phyloP scores from a whole-genome alignment of 92 coral and sea anemone genomes.

The Paramuricea clavata region DNA sequence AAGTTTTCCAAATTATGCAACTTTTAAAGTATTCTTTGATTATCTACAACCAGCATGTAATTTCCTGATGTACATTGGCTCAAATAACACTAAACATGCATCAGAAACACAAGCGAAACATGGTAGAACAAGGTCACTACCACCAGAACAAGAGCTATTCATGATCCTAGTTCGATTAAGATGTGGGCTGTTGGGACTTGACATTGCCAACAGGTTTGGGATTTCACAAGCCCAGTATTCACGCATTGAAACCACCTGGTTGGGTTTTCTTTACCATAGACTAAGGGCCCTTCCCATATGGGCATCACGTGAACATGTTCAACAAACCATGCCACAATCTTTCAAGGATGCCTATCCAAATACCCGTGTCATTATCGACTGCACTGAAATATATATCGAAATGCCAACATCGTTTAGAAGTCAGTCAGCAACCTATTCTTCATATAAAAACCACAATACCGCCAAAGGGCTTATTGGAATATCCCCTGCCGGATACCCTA shows the following conservation, averaged over 20 bases:
- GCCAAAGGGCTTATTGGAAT: too few relatives aligned
- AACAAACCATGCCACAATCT: not conserved
- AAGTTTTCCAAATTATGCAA: constrained; percentile 14
- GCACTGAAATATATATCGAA: too few relatives aligned
- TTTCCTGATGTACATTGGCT: constrained; percentile 8
- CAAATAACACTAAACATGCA: not conserved
- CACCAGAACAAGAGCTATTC: constrained; percentile 25
- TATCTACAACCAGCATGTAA: constrained; percentile 24
- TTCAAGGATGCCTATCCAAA: not conserved
- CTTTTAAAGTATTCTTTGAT: constrained; percentile 14
- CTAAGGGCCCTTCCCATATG: not conserved
- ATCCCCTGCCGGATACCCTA: too few relatives aligned
- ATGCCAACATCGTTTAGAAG: too few relatives aligned
- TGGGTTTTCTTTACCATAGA: not conserved
- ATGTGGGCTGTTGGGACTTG: not conserved
- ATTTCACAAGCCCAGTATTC: constrained; percentile 6
- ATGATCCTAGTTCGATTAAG: not conserved
- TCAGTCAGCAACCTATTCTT: too few relatives aligned
- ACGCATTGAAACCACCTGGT: not conserved
- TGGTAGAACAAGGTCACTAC: not conserved
- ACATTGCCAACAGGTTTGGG: not conserved
- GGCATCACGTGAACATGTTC: not conserved
- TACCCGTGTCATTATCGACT: too few relatives aligned
- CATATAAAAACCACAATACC: too few relatives aligned
- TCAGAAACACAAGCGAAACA: not conserved